Percentiles rank a stretch among this genome's conserved stretches.
Conservation (phyloP, 2,797 vertebrate species). For the Rhinogobio ventralis region DNA sequence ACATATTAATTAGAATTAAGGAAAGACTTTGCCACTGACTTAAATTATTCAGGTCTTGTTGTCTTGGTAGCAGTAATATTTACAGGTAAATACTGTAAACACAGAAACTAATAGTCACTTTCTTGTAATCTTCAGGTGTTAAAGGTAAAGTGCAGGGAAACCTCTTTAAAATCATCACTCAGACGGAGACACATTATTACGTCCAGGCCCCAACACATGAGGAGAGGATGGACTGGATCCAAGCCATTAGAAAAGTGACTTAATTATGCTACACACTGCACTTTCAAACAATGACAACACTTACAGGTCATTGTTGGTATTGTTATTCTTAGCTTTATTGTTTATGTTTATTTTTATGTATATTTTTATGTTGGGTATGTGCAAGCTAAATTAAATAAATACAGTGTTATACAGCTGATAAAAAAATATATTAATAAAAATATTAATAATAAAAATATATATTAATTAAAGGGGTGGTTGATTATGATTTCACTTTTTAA, state of each 20-base stretch:
- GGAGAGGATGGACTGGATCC: constrained; percentile 91
- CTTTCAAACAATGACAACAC: not conserved
- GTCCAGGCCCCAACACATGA: constrained; percentile 90
- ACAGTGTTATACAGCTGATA: not conserved
- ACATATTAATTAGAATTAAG: not conserved
- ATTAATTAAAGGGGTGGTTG: no score
- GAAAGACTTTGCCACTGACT: not conserved
- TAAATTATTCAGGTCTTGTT: not conserved
- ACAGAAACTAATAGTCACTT: constrained; percentile 10
- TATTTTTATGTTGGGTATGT: not conserved
- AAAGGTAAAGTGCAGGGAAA: constrained; percentile 96
- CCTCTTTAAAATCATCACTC: constrained; percentile 96
- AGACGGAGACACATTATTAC: constrained; percentile 88
- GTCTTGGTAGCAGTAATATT: constrained; percentile 16
- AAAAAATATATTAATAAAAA: no score
- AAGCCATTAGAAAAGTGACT: constrained; percentile 87
- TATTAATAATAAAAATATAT: not conserved
- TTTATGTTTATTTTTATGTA: no score
- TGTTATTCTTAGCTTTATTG: not conserved
- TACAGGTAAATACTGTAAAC: not conserved
- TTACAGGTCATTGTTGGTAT: not conserved
- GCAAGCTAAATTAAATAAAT: not conserved
- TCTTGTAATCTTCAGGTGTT: constrained; percentile 78
- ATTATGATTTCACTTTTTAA: no score
- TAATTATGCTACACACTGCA: constrained; percentile 56